Base-by-base conservation (phyloP, 2,797 vertebrate genomes). In the Emys orbicularis region DNA sequence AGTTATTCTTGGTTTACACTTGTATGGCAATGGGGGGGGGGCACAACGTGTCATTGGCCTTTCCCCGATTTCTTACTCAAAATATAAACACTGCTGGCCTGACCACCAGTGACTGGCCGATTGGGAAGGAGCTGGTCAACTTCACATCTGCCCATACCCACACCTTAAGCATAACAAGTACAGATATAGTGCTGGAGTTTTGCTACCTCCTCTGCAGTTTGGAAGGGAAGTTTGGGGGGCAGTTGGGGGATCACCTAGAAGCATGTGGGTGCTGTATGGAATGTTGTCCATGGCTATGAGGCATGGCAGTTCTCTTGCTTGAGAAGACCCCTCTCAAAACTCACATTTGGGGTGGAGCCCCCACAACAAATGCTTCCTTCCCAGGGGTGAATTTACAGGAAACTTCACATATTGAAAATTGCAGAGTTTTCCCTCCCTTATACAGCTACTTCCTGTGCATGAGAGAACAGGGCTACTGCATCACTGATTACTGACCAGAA, bases 211-310 rank as follows among this genome's bases (percentile, higher is more conserved):
- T 41, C 94, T 95, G 95, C 94, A 93, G 96, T 96, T 97, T 97
- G 97, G 96, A 97, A 94, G 77, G 90, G 93, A 61, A 9, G 90
- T 93, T 89, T 83, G 91, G 89, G 96, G 95, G 96, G 94, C 96
- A 92, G 96, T 96, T 97, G 96, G 91, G 92, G 91, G 83, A 97
- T 92, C 93, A 89, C 94, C 94, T 96, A 89, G 95, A 96, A 97
- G 94, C 95, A 96, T 97, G 97, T 97, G 97, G 96, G 92, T 91
- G 84, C 90, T 95, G 92, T 79, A 59, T 87, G 86, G 77, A 94
- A 59, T 16, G 83, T 61, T 94, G 95, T 95, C 92, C 92, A 97
- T 97, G 93, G 93, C 89, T 88, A 96, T 0, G 0, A 53, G 97
- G 92, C 94, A 95, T 92, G 96, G 92, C 77, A 80, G 79, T 87